Evolutionary conservation across 2,113 vertebrate species (phyloP).

Genomic region (Perccottus glenii): DNA sequence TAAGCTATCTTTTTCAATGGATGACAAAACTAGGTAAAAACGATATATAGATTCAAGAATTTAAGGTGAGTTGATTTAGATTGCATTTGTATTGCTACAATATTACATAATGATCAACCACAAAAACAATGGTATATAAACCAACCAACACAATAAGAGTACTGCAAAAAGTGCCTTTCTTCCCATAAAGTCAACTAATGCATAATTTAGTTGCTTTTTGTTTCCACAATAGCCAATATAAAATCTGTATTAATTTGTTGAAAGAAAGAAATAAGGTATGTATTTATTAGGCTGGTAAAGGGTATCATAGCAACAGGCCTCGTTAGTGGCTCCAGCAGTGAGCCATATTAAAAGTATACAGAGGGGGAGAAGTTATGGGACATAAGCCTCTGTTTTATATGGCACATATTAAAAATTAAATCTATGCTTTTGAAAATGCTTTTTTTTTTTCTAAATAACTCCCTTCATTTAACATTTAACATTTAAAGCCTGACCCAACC

Average conservation of each 20-base stretch:
- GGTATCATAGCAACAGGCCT: conserved; percentile 49
- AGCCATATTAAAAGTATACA: neutral
- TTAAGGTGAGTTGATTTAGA: no score
- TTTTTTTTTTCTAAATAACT: no score
- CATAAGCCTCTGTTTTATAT: neutral
- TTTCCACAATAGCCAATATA: conserved; percentile 3
- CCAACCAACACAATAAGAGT: no score
- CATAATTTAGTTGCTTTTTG: conserved; percentile 5
- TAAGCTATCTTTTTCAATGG: no score
- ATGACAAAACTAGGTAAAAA: no score
- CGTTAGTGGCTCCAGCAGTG: conserved; percentile 9
- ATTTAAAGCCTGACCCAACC: no score
- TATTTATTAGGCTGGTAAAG: conserved; percentile 8
- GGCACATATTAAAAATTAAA: neutral
- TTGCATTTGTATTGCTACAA: no score
- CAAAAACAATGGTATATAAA: no score
- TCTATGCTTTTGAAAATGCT: no score
- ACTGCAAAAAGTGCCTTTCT: neutral
- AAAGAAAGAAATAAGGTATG: conserved; percentile 25
- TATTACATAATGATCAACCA: no score
- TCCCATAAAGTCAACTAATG: conserved; percentile 4
- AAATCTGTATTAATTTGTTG: conserved; percentile 21
- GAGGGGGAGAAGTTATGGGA: conserved; percentile 4
- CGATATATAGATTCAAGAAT: no score
- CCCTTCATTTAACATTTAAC: no score